phyloP scores from a whole-genome alignment of 2,888 invertebrate species.

The Plusia festucae region DNA sequence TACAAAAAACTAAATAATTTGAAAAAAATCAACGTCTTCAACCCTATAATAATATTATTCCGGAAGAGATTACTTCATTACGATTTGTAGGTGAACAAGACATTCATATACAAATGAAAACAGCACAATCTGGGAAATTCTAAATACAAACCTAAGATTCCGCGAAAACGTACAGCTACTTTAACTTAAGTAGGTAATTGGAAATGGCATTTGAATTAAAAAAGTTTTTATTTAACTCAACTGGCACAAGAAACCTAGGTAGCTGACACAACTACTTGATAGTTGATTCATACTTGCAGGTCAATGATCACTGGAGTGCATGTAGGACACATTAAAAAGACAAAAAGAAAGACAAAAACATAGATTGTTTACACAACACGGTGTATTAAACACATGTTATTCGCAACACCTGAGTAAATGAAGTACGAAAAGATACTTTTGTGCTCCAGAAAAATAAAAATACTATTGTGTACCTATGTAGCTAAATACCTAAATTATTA shows the following conservation, averaged over 20 bases:
- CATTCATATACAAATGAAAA: background rate
- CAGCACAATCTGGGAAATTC: background rate
- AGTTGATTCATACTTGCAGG: background rate
- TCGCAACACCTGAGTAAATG: slow-evolving; percentile 2
- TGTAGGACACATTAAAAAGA: background rate
- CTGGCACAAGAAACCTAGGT: background rate
- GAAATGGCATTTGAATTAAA: background rate
- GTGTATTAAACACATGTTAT: background rate
- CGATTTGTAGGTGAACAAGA: background rate
- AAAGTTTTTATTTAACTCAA: background rate
- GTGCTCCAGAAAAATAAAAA: background rate
- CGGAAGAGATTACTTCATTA: background rate
- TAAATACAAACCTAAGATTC: background rate
- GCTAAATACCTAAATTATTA: slow-evolving; percentile 1
- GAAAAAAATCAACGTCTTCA: background rate
- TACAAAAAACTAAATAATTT: background rate
- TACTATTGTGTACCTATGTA: background rate
- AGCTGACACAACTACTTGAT: background rate
- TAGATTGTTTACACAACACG: background rate
- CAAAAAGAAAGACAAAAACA: background rate
- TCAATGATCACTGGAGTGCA: background rate
- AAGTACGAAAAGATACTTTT: background rate
- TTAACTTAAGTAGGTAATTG: too few species aligned
- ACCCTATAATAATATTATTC: background rate
- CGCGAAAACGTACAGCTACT: background rate